Percentiles rank a stretch among this genome's conserved stretches.
phyloP scores from a whole-genome alignment of 2,888 invertebrate species.

The Eilema sororculum region DNA sequence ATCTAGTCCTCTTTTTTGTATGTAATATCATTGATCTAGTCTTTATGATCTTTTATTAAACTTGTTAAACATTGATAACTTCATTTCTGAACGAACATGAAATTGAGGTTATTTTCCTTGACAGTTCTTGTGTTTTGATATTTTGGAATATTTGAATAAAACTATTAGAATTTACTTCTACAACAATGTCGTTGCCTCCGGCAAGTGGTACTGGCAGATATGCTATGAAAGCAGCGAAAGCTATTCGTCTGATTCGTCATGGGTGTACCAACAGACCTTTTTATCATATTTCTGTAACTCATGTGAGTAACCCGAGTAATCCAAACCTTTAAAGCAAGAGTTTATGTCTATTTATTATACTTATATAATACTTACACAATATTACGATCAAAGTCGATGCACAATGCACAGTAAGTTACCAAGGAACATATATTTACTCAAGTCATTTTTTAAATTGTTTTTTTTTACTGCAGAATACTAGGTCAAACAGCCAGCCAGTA shows the following conservation, averaged over 20 bases:
- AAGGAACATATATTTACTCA: no score
- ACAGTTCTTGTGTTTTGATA: background rate
- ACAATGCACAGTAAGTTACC: no score
- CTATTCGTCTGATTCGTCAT: conserved; percentile 92
- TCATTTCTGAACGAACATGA: conserved; percentile 10
- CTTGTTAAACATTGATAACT: no score
- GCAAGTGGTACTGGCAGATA: conserved; percentile 91
- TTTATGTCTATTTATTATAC: no score
- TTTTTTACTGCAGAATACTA: conserved; percentile 81
- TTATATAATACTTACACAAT: no score
- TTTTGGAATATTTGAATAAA: conserved; percentile 2
- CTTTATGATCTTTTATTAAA: no score
- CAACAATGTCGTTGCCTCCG: conserved; percentile 86
- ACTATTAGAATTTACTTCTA: background rate
- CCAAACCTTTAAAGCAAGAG: background rate
- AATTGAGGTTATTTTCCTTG: background rate
- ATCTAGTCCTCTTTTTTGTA: no score
- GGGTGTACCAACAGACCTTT: conserved; percentile 98
- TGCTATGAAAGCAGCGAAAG: conserved; percentile 87
- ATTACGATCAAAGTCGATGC: background rate
- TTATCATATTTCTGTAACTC: conserved; percentile 96
- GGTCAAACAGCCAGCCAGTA: conserved; percentile 89
- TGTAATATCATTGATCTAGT: no score
- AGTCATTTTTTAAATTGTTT: background rate
- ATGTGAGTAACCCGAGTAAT: conserved; percentile 87